Base-by-base conservation (phyloP, 2,113 vertebrate genomes). In the Coptodon bakossiorum region DNA sequence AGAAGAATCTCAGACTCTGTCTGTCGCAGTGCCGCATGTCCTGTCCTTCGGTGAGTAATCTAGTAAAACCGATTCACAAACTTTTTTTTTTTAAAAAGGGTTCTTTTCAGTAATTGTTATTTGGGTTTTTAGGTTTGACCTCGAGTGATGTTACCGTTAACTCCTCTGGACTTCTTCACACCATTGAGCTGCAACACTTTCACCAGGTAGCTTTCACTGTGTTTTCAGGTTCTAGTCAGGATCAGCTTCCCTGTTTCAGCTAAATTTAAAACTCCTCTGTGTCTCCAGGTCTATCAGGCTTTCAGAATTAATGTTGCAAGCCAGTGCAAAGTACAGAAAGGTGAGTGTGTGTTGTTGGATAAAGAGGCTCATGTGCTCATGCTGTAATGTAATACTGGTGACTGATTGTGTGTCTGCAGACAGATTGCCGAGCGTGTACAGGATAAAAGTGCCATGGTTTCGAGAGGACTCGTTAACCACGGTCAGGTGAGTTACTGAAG, bases 201-300 rank as follows among this genome's bases (percentile, higher is more conserved):
- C 96, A 96, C 90, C 97, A 97, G 97, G 98, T 99, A 86, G 19
- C 19, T 6, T 1, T 45, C 14, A 22, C 1, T 17, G 1, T 57
- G 82, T 81, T 2, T 6, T 14, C 5, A 52, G 3, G 0, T 71
- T 3, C 31, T n/a, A 48, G 36, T 29, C 50, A 7, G 22, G 10
- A 6, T 79, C 48, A 4, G 31, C 2, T 6, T 56, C 34, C 79
- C 76, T 66, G 81, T 63, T 89, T 1, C 59, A 16, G 17, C 36
- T 68, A 48, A 8, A 19, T 13, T n/a, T n/a, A 38, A 3, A 81
- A 38, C 66, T 16, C 59, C 4, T 83, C 11, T 90, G 12, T 92
- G n/a, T 88, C 22, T 48, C 85, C 91, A 99, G 98, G 97, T 98
- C 89, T 99, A 99, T 90, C 98, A 99, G 94, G 98, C 98, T 84